A percentile compares a stretch with the other conserved stretches of the same genome.
Evolutionary conservation across 1,140 invertebrate genomes (phyloP).

Genomic region (Ceratitis capitata): DNA sequence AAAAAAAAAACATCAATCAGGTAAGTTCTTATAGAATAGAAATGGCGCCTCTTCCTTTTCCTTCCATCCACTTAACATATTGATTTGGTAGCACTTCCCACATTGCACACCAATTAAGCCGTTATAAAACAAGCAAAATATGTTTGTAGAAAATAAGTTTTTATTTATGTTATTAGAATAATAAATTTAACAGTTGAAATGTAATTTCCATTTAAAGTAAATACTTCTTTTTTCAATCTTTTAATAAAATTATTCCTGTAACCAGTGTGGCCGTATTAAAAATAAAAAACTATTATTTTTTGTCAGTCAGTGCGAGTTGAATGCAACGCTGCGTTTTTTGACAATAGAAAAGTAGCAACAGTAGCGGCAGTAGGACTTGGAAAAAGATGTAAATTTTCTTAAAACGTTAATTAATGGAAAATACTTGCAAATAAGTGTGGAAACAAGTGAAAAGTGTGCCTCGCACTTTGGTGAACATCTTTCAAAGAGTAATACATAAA

Average conservation of each 20-base stretch:
- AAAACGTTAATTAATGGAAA: neutral
- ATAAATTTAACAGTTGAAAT: too few relatives aligned
- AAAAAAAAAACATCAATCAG: neutral
- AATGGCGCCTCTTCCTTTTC: neutral
- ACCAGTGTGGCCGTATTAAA: too few relatives aligned
- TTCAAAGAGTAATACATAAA: slow-evolving; percentile 2
- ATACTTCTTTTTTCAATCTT: too few relatives aligned
- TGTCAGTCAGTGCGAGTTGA: neutral
- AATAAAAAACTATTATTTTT: too few relatives aligned
- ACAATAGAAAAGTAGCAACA: slow-evolving; percentile 21
- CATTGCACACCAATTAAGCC: too few relatives aligned
- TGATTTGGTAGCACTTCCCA: neutral
- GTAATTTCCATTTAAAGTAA: too few relatives aligned
- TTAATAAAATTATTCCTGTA: too few relatives aligned
- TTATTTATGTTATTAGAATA: too few relatives aligned
- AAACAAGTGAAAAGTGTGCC: slow-evolving; percentile 32
- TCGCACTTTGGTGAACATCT: slow-evolving; percentile 18
- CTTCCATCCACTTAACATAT: neutral
- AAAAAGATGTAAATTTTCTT: slow-evolving; percentile 14
- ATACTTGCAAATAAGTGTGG: slow-evolving; percentile 24
- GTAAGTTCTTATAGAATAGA: neutral
- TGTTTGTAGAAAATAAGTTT: too few relatives aligned
- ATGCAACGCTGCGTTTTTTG: neutral
- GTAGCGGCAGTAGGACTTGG: slow-evolving; percentile 1
- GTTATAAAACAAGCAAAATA: too few relatives aligned